A percentile compares a stretch with the other conserved stretches of the same genome.
These are phyloP conservation scores for Toxonevra muliebris DNA, from an alignment of 2,888 invertebrate genomes.

Conservation along the genomic window DNA sequence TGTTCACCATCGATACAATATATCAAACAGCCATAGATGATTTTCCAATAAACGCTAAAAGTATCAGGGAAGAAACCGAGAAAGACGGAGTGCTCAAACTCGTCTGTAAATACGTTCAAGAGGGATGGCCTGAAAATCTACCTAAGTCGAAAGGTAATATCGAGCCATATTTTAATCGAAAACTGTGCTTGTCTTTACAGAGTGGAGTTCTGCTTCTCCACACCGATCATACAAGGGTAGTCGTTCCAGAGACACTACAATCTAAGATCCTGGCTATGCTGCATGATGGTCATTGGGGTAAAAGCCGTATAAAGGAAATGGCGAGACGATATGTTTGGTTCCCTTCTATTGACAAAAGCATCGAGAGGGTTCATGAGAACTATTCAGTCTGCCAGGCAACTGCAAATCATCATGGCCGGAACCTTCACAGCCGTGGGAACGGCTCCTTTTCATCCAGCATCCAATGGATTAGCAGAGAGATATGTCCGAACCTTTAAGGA, in stretches of 20 bases:
- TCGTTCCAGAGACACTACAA: slow-evolving; percentile 24
- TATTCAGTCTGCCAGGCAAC: slow-evolving; percentile 20
- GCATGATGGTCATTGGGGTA: slow-evolving; percentile 38
- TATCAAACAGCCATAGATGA: slow-evolving; percentile 20
- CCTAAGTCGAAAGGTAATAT: slow-evolving; percentile 12
- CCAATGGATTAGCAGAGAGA: no score
- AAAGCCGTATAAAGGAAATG: slow-evolving; percentile 36
- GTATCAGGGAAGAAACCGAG: slow-evolving; percentile 16
- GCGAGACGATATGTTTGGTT: slow-evolving; percentile 35
- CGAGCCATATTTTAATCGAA: slow-evolving; percentile 27
- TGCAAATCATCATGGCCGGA: slow-evolving; percentile 9
- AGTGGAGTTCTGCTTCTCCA: slow-evolving; percentile 31
- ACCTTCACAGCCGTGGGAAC: background rate
- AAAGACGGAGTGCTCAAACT: slow-evolving; percentile 8
- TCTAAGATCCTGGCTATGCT: slow-evolving; percentile 25
- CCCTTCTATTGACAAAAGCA: slow-evolving; percentile 30
- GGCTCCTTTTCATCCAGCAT: slow-evolving; percentile 38
- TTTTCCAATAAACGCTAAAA: slow-evolving; percentile 28
- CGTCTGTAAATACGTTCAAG: slow-evolving; percentile 22
- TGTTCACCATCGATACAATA: slow-evolving; percentile 15
- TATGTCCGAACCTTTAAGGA: slow-evolving; percentile 26
- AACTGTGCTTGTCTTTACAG: slow-evolving; percentile 24
- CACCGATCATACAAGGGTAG: slow-evolving; percentile 30
- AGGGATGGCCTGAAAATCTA: slow-evolving; percentile 26
- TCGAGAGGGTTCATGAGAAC: slow-evolving; percentile 17